Evolutionary conservation across 2,888 invertebrate genomes (phyloP).

Genomic region (Chrysotoxum bicinctum): DNA sequence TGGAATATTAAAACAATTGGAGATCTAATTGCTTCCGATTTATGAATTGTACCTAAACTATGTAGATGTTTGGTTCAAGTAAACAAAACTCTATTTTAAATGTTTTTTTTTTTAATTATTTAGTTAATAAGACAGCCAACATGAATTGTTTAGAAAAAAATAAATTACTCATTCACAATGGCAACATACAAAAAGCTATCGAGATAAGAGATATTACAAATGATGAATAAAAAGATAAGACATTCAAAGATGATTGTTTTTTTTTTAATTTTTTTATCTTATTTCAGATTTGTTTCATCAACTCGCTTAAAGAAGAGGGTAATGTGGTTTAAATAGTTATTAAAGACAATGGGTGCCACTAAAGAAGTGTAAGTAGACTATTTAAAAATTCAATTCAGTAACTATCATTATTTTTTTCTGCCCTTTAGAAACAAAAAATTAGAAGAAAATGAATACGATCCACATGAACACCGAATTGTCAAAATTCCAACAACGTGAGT

Average conservation of each 20-base stretch:
- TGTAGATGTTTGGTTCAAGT: too few species aligned
- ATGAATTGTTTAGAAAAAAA: not conserved
- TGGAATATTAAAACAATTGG: too few species aligned
- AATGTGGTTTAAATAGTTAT: not conserved
- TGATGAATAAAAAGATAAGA: constrained; percentile 7
- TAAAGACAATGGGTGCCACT: constrained; percentile 7
- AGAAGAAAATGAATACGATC: constrained; percentile 86
- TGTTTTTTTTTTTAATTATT: too few species aligned
- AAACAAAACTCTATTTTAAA: too few species aligned
- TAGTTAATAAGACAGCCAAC: too few species aligned
- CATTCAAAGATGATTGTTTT: not conserved
- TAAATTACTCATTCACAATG: not conserved
- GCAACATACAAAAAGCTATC: not conserved
- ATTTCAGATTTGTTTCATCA: not conserved
- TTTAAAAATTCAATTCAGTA: too few species aligned
- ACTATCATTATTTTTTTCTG: too few species aligned
- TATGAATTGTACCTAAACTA: too few species aligned
- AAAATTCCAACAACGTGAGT: constrained; percentile 88
- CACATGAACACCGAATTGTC: constrained; percentile 89
- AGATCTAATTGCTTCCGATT: too few species aligned
- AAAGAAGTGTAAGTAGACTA: not conserved
- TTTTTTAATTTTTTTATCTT: not conserved
- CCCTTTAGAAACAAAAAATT: constrained; percentile 26
- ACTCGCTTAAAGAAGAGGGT: not conserved
- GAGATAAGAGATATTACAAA: not conserved